Evolutionary conservation across 1,140 invertebrate species (phyloP).

Genomic region (Centruroides sculpturatus): DNA sequence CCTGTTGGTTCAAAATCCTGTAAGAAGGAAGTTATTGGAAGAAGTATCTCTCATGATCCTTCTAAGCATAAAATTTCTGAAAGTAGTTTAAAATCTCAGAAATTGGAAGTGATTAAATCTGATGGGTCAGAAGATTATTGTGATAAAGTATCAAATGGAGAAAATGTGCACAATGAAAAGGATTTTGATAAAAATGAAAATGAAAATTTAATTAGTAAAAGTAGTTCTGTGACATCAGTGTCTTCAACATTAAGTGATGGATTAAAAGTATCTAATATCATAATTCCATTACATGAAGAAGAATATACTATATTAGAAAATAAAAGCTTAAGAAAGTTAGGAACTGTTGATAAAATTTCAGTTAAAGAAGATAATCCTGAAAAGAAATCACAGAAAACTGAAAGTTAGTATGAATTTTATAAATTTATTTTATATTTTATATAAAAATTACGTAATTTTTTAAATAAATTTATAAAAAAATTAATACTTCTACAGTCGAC

Average conservation of each 20-base stretch:
- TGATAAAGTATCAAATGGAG: not conserved
- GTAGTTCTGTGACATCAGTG: too few species aligned
- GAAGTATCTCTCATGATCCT: slow-evolving; percentile 15
- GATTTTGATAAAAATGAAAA: too few species aligned
- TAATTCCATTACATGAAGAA: slow-evolving; percentile 5
- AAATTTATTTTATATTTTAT: too few species aligned
- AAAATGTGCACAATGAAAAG: too few species aligned
- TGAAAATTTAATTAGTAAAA: too few species aligned
- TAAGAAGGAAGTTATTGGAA: slow-evolving; percentile 6
- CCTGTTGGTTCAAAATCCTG: slow-evolving; percentile 1
- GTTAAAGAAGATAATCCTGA: not conserved
- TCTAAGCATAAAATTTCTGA: not conserved
- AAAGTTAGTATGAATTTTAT: not conserved
- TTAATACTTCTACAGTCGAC: too few species aligned
- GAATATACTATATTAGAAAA: slow-evolving; percentile 9
- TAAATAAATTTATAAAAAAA: too few species aligned
- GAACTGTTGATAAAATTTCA: not conserved
- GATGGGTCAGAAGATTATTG: not conserved
- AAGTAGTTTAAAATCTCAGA: not conserved
- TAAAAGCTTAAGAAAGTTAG: slow-evolving; percentile 3
- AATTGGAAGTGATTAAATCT: not conserved
- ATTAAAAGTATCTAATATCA: not conserved
- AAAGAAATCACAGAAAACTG: not conserved
- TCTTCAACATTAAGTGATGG: too few species aligned
- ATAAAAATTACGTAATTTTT: too few species aligned